Conservation (phyloP, 2,797 vertebrate species). For the Squalus acanthias region DNA sequence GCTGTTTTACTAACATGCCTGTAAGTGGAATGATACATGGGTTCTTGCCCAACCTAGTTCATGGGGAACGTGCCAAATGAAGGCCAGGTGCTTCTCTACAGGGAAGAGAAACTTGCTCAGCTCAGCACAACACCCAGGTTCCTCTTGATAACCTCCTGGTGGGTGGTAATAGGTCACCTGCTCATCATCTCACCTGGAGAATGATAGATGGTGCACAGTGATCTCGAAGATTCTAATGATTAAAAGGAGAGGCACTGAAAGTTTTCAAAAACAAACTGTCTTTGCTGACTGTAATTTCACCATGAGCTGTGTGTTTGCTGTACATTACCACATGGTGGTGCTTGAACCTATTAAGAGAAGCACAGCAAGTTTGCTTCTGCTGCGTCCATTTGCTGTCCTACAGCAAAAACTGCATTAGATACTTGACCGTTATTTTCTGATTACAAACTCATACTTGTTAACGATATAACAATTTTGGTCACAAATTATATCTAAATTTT, state of each 20-base stretch:
- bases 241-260: not conserved
- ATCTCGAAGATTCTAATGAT: not conserved
- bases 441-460: not conserved
- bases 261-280: not conserved
- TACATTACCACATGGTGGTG: constrained; percentile 24
- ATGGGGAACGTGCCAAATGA: not conserved
- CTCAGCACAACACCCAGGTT: not conserved
- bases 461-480: not conserved
- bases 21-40: not conserved
- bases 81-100: not conserved
- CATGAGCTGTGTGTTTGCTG: not conserved
- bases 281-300: not conserved
- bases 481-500: not conserved
- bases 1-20: not conserved
- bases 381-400: not conserved
- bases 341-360: not conserved
- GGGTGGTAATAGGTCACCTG: not conserved
- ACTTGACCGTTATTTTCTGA: not conserved
- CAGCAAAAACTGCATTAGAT: not conserved
- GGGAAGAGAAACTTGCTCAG: not conserved
- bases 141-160: not conserved
- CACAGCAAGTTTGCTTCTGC: not conserved
- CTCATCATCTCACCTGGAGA: not conserved
- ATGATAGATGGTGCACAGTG: not conserved
- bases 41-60: not conserved